Conservation (phyloP, 2,797 vertebrate genomes). For the Poeciliopsis paucimaculata region DNA sequence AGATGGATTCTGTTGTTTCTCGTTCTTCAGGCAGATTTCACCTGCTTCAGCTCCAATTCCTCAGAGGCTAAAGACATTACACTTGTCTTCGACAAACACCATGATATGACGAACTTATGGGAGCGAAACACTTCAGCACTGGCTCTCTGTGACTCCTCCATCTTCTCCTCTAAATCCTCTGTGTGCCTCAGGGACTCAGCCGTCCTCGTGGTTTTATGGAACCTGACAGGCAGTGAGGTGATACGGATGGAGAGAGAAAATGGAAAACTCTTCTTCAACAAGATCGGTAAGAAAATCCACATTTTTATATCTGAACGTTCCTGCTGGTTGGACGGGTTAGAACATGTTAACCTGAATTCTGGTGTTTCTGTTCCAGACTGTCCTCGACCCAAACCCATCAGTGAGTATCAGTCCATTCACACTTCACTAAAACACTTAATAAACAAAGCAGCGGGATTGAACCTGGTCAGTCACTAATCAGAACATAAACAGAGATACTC, state of each 20-base stretch:
- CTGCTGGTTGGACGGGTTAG: neutral
- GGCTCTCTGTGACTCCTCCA: neutral
- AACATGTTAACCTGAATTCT: neutral
- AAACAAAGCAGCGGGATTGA: too few relatives aligned
- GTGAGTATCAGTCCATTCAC: neutral
- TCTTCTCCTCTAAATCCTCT: neutral
- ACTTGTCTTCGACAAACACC: too few relatives aligned
- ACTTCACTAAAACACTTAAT: neutral
- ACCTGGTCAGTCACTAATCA: too few relatives aligned
- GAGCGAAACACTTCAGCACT: neutral
- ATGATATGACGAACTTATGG: too few relatives aligned
- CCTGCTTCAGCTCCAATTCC: neutral
- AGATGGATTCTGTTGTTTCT: neutral
- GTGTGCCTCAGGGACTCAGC: neutral
- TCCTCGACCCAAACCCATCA: neutral
- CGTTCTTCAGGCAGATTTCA: neutral
- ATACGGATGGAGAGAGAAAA: neutral
- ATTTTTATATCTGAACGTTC: neutral
- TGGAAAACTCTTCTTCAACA: neutral
- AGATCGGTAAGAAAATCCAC: neutral
- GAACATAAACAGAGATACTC: too few relatives aligned
- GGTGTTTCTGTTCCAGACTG: constrained; percentile 2
- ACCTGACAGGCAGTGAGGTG: neutral
- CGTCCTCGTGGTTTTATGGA: neutral
- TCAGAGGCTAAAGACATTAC: neutral